Percentiles rank a stretch among this genome's conserved stretches.
phyloP scores from a whole-genome alignment of 2,888 invertebrate species.

The Lapara coniferarum region DNA sequence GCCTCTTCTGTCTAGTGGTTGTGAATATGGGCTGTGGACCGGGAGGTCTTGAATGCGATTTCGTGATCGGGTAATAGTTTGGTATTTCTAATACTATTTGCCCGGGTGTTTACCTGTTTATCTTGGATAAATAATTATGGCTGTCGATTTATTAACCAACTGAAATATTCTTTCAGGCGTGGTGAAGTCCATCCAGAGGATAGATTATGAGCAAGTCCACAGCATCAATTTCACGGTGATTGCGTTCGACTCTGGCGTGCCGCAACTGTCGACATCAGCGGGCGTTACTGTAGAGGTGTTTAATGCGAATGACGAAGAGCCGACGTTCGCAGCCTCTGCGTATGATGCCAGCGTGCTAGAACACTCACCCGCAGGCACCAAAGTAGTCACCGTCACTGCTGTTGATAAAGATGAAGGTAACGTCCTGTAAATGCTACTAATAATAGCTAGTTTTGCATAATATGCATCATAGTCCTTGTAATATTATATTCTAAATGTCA shows the following conservation, averaged over 20 bases:
- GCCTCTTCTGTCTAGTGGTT: neutral
- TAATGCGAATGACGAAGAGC: slow-evolving; percentile 95
- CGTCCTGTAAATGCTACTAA: neutral
- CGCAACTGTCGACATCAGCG: slow-evolving; percentile 91
- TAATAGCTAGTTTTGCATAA: no score
- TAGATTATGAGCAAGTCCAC: slow-evolving; percentile 93
- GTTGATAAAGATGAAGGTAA: slow-evolving; percentile 89
- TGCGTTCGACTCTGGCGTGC: slow-evolving; percentile 94
- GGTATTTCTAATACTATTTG: no score
- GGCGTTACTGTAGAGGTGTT: slow-evolving; percentile 89
- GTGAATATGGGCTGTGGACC: no score
- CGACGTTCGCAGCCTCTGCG: slow-evolving; percentile 86
- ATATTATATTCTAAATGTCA: no score
- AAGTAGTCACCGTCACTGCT: slow-evolving; percentile 89
- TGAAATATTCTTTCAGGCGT: slow-evolving; percentile 79
- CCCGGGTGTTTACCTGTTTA: no score
- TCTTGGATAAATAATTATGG: no score
- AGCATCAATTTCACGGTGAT: slow-evolving; percentile 90
- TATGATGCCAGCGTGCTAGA: slow-evolving; percentile 90
- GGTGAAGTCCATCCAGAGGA: slow-evolving; percentile 88
- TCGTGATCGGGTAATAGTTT: no score
- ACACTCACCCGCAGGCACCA: slow-evolving; percentile 89
- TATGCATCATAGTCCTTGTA: no score
- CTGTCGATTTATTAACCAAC: no score
- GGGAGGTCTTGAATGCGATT: no score